Evolutionary conservation across 1,140 invertebrate genomes (phyloP), one percentile per base, ranked within the genome.

Genomic region (Octopus bimaculoides): DNA sequence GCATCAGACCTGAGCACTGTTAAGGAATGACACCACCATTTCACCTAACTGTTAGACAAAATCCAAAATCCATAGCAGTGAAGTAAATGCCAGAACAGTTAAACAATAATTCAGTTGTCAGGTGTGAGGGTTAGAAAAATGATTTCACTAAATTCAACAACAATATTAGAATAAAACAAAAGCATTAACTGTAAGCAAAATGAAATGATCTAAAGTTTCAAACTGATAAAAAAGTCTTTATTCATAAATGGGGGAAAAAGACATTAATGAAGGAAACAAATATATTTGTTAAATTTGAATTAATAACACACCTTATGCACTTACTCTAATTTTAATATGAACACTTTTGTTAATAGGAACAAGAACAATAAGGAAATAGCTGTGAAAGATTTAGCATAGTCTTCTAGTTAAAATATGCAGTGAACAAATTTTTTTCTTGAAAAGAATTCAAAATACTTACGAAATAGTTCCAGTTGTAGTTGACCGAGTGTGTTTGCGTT

Each of bases 401-500:
- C 71, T 61, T 52, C 12, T 61, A 17, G 26, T 54, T 75, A 55
- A 75, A 80, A 17, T 66, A 54, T 26, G 66, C 14, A n/a, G 55
- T 26, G 78, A 5, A n/a, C 54, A 12, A 14, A 8, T 41, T 20
- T 26, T 5, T 75, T 78, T 80, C 55, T 26, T 54, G 20, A 66
- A 6, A 54, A 26, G n/a, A 73, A 56, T 5, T 41, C 26, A 41
- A 73, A 61, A 56, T 66, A 82, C 85, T 82, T 85, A 89, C 88
- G 82, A 84, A 53, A 86, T 61, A n/a, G 85, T 81, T 9, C 87
- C 87, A 75, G 86, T 86, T 5, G 87, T 88, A 9, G 86, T 87
- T 52, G 87, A 88, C 12, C 87, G 82, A 71, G 84, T 74, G 80
- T 89, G 88, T 80, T 88, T 87, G 56, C 88, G 78, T 53, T 86